phyloP scores from a whole-genome alignment of 2,797 vertebrate genomes.

The Okamejei kenojei region DNA sequence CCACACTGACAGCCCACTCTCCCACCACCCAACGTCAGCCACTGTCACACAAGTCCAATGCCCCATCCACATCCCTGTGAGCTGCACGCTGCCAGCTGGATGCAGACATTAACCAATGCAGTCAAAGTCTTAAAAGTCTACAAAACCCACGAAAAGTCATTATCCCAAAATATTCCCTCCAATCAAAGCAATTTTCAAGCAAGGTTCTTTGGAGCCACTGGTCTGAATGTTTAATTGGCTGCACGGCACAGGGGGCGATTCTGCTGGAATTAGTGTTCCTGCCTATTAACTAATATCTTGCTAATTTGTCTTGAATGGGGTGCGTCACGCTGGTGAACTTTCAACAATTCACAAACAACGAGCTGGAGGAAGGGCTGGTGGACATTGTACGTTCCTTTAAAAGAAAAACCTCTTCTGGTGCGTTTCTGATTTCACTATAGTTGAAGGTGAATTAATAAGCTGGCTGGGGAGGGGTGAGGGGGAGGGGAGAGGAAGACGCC shows the following conservation, averaged over 20 bases:
- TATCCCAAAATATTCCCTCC: constrained; percentile 14
- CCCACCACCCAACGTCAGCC: background rate
- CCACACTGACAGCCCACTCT: background rate
- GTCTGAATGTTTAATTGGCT: constrained; percentile 29
- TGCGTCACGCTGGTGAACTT: constrained; percentile 21
- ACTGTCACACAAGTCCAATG: background rate
- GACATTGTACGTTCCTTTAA: background rate
- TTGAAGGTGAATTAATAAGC: constrained; percentile 36
- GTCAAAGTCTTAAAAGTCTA: constrained; percentile 25
- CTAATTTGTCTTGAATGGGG: constrained; percentile 32
- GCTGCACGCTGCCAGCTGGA: background rate
- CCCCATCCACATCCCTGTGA: background rate
- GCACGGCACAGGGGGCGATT: constrained; percentile 6
- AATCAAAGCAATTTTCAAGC: constrained; percentile 19
- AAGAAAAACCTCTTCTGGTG: constrained; percentile 43
- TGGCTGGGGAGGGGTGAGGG: background rate
- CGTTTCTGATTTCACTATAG: constrained; percentile 40
- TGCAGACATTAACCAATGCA: constrained; percentile 16
- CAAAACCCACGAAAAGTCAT: constrained; percentile 9
- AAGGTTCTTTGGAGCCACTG: constrained; percentile 20
- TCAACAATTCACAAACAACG: constrained; percentile 30
- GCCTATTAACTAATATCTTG: constrained; percentile 31
- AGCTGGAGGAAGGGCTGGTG: background rate
- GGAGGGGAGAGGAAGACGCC: background rate
- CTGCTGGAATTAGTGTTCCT: constrained; percentile 19